phyloP scores from a whole-genome alignment of 2,797 vertebrate genomes.

The Alcedo atthis region DNA sequence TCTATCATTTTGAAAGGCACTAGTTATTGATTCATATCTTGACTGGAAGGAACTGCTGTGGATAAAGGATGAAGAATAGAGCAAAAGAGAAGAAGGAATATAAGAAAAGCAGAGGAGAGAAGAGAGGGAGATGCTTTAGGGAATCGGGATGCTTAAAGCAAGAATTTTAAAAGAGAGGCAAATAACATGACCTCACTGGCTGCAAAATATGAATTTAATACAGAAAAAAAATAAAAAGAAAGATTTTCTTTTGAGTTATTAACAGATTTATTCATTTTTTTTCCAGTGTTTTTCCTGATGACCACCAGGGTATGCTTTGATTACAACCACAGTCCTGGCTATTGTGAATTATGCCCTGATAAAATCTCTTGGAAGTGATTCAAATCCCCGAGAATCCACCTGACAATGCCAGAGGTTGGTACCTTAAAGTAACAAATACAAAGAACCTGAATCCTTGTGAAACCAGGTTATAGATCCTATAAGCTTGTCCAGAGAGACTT shows the following conservation, averaged over 20 bases:
- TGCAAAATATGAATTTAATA: background rate
- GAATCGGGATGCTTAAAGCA: background rate
- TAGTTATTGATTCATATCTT: slow-evolving; percentile 7
- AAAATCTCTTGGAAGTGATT: background rate
- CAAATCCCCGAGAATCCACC: background rate
- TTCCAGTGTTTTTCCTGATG: background rate
- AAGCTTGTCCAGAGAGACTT: background rate
- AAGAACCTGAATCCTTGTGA: background rate
- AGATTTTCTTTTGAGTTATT: background rate
- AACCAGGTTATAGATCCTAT: background rate
- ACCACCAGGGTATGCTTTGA: background rate
- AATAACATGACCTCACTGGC: background rate
- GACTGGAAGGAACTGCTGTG: background rate
- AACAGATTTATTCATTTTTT: background rate
- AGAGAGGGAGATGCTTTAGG: background rate
- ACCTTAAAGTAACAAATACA: background rate
- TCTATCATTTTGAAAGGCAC: background rate
- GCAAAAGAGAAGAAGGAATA: background rate
- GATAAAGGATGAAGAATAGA: background rate
- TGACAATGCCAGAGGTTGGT: background rate
- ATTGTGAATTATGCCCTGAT: background rate
- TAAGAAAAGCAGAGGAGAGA: background rate
- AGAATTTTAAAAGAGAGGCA: background rate
- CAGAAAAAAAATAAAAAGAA: background rate
- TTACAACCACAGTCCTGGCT: background rate